Base-by-base conservation (phyloP, 2,888 invertebrate genomes). In the Spialia ferax region DNA sequence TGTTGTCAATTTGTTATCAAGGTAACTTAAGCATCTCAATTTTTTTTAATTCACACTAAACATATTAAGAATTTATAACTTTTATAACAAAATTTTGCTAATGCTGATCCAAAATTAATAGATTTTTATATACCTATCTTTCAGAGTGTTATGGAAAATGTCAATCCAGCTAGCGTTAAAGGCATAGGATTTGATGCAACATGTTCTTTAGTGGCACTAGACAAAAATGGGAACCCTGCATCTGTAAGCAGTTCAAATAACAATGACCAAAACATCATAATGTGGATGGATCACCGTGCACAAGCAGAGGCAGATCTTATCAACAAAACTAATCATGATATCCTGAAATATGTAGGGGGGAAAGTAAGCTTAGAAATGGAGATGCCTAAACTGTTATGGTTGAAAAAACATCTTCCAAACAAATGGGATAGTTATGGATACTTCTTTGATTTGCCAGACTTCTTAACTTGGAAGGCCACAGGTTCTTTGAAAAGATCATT, bases 301-400 rank as follows among this genome's bases (percentile, higher is more conserved):
- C 94, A 95, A 26, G 90, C 94, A 52, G 97, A 99, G 93, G 97
- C 99, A 0, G 95, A 96, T 57, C 88, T 94, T 35, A 99, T 99
- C 48, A 99, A 99, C 83, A 89, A 93, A 56, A 95, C 95, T 0
- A 92, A 95, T 8, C 97, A 98, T 89, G 90, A 95, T 2, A 95
- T 98, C 18, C 94, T 99, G 0, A 95, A 96, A 77, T 97, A 96
- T 89, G 97, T 98, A 2, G 99, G 99, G 1, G 98, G 98, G 0
- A 96, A 96, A 89, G 97, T 99, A 6, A 99, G 99, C 0, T 93
- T 98, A n/a, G 99, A 99, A 94, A 99, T 99, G 99, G 96, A 99
- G 94, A 96, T 97, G 69, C 99, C 99, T 0, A 99, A 99, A 92
- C 86, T 99, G 18, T 86, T 99, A 29, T 99, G 99, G 99, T 84